Conservation (phyloP, 1,140 invertebrate species). For the Ceratina japonica region DNA sequence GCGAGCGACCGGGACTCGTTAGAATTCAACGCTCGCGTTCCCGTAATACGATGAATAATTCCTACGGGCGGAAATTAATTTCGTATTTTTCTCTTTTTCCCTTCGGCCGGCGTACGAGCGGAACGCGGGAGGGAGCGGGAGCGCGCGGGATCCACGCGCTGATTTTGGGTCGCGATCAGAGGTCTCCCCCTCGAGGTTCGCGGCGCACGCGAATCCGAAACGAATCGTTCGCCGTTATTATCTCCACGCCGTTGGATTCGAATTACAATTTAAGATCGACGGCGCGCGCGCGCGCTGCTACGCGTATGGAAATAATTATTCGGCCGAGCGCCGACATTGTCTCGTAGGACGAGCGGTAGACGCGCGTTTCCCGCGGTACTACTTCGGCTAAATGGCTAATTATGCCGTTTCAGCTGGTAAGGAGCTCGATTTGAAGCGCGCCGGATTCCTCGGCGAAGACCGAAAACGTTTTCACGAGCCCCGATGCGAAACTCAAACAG, state of each 20-base stretch:
- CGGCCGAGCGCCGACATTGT: neutral
- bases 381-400: neutral
- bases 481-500: no score
- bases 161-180: neutral
- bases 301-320: neutral
- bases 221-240: neutral
- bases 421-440: neutral
- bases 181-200: neutral
- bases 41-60: conserved; percentile 51
- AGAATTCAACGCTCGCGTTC: conserved; percentile 44
- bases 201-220: neutral
- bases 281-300: neutral
- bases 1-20: conserved; percentile 27
- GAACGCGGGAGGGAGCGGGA: neutral
- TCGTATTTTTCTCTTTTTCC: conserved; percentile 7
- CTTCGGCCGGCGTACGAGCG: no score
- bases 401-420: neutral
- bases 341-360: neutral
- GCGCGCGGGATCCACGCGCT: neutral
- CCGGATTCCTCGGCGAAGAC: no score
- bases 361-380: neutral
- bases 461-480: no score
- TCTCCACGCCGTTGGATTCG: neutral
- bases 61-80: conserved; percentile 48
- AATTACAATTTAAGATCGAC: neutral